phyloP scores from a whole-genome alignment of 2,113 vertebrate genomes.

The Pantherophis guttatus region DNA sequence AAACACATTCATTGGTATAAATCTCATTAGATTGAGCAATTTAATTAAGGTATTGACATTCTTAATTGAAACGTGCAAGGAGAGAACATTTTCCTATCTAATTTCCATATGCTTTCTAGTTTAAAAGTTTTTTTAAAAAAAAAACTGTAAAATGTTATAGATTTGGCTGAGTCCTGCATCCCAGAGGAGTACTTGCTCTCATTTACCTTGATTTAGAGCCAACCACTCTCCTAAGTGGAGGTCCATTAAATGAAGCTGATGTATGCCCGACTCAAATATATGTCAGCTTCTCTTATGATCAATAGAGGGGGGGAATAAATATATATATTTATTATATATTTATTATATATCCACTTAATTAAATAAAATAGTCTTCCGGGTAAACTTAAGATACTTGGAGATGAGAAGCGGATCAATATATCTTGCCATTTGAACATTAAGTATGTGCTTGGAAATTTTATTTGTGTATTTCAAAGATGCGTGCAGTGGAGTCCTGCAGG shows the following conservation, averaged over 20 bases:
- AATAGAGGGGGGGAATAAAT: constrained; percentile 78
- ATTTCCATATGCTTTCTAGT: constrained; percentile 86
- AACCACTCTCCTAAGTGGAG: constrained; percentile 74
- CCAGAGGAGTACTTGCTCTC: constrained; percentile 86
- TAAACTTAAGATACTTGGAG: constrained; percentile 81
- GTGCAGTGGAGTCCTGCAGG: constrained; percentile 28
- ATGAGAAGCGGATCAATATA: constrained; percentile 76
- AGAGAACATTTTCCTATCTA: constrained; percentile 86
- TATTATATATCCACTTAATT: constrained; percentile 91
- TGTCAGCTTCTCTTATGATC: constrained; percentile 89
- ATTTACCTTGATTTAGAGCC: constrained; percentile 89
- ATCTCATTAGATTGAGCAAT: constrained; percentile 96
- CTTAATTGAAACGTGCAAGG: constrained; percentile 96
- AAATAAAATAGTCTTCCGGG: constrained; percentile 89
- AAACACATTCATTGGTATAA: constrained; percentile 95
- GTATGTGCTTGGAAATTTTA: constrained; percentile 77
- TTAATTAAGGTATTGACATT: constrained; percentile 99
- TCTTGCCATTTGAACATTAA: constrained; percentile 74
- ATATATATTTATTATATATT: constrained; percentile 89
- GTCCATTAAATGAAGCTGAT: constrained; percentile 76
- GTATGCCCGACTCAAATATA: constrained; percentile 79
- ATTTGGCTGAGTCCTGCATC: constrained; percentile 75
- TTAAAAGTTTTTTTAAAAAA: constrained; percentile 59
- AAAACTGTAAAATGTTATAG: constrained; percentile 76
- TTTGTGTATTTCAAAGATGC: constrained; percentile 59